A percentile compares a stretch with the other conserved stretches of the same genome.
Conservation (phyloP, 1,140 invertebrate genomes). For the Zaprionus vittiger region DNA sequence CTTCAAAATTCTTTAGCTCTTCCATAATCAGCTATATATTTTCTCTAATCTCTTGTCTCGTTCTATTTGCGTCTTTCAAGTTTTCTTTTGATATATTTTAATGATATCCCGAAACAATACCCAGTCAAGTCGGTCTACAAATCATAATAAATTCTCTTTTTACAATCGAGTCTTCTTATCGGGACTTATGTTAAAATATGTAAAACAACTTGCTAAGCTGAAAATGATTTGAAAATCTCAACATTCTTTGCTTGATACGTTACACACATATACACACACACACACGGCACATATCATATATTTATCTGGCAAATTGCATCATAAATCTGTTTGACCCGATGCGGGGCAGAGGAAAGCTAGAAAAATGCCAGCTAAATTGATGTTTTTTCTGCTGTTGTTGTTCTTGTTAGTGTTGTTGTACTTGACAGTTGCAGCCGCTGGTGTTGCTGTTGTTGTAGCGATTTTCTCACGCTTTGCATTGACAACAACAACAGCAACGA, state of each 20-base stretch:
- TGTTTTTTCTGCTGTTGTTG: slow-evolving; percentile 8
- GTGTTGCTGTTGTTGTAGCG: slow-evolving; percentile 22
- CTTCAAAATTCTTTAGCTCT: background rate
- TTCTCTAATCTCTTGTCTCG: background rate
- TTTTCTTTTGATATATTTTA: background rate
- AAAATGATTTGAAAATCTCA: slow-evolving; percentile 1
- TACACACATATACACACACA: background rate
- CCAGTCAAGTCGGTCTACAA: background rate
- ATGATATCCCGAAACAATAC: background rate
- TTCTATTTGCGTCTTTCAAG: background rate
- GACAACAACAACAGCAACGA: slow-evolving; percentile 30
- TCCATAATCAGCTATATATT: background rate
- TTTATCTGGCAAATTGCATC: slow-evolving; percentile 28
- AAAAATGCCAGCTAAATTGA: slow-evolving; percentile 39
- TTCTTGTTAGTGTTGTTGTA: slow-evolving; percentile 12
- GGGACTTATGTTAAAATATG: slow-evolving; percentile 7
- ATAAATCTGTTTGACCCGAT: slow-evolving; percentile 27
- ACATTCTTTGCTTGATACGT: background rate
- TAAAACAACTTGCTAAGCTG: slow-evolving; percentile 10
- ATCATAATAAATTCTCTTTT: slow-evolving; percentile 2
- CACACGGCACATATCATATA: background rate
- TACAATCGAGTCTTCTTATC: background rate
- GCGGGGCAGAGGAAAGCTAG: slow-evolving; percentile 14
- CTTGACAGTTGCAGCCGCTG: slow-evolving; percentile 26
- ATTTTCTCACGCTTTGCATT: slow-evolving; percentile 55